A percentile compares a stretch with the other conserved stretches of the same genome.
These are phyloP conservation scores for Oncorhynchus kisutch DNA, from an alignment of 2,113 vertebrate species.

Conservation along the genomic window DNA sequence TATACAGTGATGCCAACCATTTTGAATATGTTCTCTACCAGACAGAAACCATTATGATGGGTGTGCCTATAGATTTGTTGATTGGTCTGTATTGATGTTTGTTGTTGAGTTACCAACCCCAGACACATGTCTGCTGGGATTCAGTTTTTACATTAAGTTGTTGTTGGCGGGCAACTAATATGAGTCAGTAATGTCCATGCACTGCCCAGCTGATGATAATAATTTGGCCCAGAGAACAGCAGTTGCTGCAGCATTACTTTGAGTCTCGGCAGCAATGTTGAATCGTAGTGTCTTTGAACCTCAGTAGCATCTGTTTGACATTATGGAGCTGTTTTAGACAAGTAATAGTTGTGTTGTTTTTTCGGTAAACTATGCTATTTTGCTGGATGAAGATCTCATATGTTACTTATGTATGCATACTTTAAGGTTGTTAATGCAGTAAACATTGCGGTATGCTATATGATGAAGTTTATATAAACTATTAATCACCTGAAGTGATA, in stretches of 20 bases:
- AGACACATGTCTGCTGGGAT: too few species aligned
- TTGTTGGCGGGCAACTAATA: background rate
- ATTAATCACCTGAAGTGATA: too few species aligned
- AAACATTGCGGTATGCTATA: too few species aligned
- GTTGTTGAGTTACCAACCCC: too few species aligned
- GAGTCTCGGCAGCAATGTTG: background rate
- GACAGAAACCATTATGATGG: too few species aligned
- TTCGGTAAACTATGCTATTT: background rate
- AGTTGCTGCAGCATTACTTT: background rate
- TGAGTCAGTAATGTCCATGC: constrained; percentile 3
- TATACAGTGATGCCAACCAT: too few species aligned
- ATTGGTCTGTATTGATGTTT: too few species aligned
- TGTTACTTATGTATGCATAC: too few species aligned
- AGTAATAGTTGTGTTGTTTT: background rate
- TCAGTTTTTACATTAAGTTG: background rate
- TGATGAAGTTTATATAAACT: too few species aligned
- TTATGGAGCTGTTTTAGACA: background rate
- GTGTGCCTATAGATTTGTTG: too few species aligned
- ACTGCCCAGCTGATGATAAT: background rate
- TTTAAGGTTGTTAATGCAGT: too few species aligned
- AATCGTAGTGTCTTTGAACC: background rate
- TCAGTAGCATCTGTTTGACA: background rate
- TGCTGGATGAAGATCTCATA: background rate
- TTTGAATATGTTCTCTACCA: too few species aligned
- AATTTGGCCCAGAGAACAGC: background rate